Evolutionary conservation across 2,888 invertebrate species (phyloP), one percentile per base, ranked within the genome.

Genomic region (Epistrophe grossulariae): DNA sequence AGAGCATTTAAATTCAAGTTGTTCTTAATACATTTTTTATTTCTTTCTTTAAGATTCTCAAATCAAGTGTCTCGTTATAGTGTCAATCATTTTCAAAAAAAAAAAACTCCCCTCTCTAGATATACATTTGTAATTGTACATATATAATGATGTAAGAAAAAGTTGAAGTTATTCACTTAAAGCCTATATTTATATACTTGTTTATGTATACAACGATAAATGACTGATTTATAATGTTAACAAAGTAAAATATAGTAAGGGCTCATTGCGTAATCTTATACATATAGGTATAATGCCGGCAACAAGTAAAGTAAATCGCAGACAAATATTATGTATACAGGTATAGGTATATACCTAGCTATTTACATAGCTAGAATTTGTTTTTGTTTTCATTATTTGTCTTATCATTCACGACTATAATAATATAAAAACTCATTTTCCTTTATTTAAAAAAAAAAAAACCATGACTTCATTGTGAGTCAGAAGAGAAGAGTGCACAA

Each of bases 381-480:
- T 50, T 50, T 50, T 50, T 50, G 10, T 50, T 50, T 50, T 48
- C 4, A 45, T 45, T 24, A 24, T 43, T 48, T 17, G 50, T 3
- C 19, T 50, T 50, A 50, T 50, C 50, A 19, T 19, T 24, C 50
- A n/a, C n/a, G 1, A n/a, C 45, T 15, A 4, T 0, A n/a, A n/a
- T n/a, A n/a, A 1, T n/a, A 5, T 8, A 50, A 50, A 19, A 50
- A 50, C 5, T 19, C 19, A 50, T 50, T 50, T 28, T 52, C 13
- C n/a, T 24, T 11, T 77, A 48, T 68, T 77, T 77, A 48, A 68
- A 68, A 57, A 70, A 55, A 68, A 48, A 68, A 68, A 57, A 70
- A 55, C 48, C 50, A 77, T 77, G 77, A 70, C 77, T 60, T 77
- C 77, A 77, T 48, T 28, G 40, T 24, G 43, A 43, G 62, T 66